Evolutionary conservation across 2,113 vertebrate genomes (phyloP).

Genomic region (Platichthys stellatus): DNA sequence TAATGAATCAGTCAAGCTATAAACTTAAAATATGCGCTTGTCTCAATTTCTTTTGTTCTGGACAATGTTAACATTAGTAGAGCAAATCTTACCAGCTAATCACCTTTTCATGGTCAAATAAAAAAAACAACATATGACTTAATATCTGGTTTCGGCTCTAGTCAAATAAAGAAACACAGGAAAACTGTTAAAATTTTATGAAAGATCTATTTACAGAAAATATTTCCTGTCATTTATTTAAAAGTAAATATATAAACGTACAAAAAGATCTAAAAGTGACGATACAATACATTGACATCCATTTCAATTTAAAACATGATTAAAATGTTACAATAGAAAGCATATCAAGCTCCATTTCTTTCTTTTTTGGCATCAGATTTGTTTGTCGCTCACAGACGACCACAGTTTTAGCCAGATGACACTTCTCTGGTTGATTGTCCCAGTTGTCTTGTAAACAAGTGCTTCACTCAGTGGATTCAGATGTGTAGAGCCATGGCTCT

Average conservation of each 20-base stretch:
- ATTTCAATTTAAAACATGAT: constrained; percentile 56
- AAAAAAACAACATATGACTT: neutral
- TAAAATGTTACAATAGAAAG: constrained; percentile 50
- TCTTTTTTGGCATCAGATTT: constrained; percentile 23
- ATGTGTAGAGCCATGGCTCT: neutral
- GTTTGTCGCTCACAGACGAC: constrained; percentile 42
- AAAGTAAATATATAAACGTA: constrained; percentile 32
- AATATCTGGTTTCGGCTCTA: neutral
- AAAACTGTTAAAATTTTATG: constrained; percentile 22
- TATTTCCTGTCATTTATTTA: constrained; percentile 45
- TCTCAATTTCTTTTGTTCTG: too few species aligned
- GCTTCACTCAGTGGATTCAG: constrained; percentile 23
- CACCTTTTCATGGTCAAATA: too few species aligned
- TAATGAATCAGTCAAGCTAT: too few species aligned
- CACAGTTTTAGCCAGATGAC: constrained; percentile 12
- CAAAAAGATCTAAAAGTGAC: constrained; percentile 48
- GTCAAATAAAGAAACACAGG: constrained; percentile 6
- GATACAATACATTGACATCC: constrained; percentile 36
- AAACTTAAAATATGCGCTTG: too few species aligned
- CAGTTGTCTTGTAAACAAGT: constrained; percentile 41
- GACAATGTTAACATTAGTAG: too few species aligned
- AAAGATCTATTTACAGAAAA: constrained; percentile 62
- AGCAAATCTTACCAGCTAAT: too few species aligned
- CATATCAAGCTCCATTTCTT: neutral
- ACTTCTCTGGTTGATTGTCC: constrained; percentile 42